Base-by-base conservation (phyloP, 2,888 invertebrate species). In the Dolichopus griseipennis region DNA sequence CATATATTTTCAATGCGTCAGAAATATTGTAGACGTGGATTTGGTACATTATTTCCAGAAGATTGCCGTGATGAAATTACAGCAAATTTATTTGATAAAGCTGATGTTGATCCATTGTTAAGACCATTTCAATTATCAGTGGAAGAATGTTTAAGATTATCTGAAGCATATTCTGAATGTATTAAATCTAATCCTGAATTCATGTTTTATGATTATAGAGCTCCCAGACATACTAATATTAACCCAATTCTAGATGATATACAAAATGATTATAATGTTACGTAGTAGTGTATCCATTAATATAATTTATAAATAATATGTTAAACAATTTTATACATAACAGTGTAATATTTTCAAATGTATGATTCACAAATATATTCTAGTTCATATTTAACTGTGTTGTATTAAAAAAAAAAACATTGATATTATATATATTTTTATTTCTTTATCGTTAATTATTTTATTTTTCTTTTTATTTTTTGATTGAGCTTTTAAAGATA, bases 1-100 rank as follows among this genome's bases (percentile, higher is more conserved):
- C 90, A 90, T 74, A 84, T 95, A 72, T 99, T 98, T 80, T 88
- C 88, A 74, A 92, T 90, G 86, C 86, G 96, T 37, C 92, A 93
- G 77, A 97, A 97, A 78, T 90, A 88, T 82, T 88, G 88, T 41
- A 84, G 87, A 7, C 84, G 87, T 74, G 89, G 91, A 6, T 86
- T 86, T 61, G 83, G 85, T 73, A 90, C 88, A 0, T 81, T 96
- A 61, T 93, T 95, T 79, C 96, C 96, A 0, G 83, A 85, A 68
- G 84, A 89, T 6, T 78, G 84, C 1, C 81, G 90, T 67, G 83
- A 86, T 5, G 87, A 90, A 73, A 84, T 92, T 72, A 86, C 87
- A 6, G 75, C 83, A 1, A 85, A 86, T 77, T 84, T 95, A 82
- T 89, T 90, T 73, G 82, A 86, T 70, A 78, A 87, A 69, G 88